These are phyloP conservation scores for Oophaga sylvatica DNA, from an alignment of 2,797 vertebrate genomes.

Conservation along the genomic window DNA sequence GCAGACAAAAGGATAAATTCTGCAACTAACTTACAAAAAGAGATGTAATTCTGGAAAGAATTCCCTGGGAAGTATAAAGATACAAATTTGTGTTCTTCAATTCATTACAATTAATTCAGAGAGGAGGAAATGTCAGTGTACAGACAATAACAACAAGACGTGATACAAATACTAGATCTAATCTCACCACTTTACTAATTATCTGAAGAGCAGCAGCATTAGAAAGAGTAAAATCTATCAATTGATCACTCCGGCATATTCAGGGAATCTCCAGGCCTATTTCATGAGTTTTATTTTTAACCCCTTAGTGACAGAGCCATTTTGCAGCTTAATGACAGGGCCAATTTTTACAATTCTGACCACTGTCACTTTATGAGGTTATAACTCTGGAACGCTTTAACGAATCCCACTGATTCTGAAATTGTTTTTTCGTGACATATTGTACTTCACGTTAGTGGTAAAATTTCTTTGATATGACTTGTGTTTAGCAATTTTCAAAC, in stretches of 20 bases:
- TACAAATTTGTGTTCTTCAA: background rate
- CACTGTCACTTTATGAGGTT: too few relatives aligned
- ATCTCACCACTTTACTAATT: slow-evolving; percentile 18
- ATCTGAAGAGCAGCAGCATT: background rate
- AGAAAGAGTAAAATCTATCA: background rate
- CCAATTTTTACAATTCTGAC: too few relatives aligned
- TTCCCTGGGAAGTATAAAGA: background rate
- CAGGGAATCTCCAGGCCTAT: too few relatives aligned
- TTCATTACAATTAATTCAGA: background rate
- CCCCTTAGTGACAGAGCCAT: too few relatives aligned
- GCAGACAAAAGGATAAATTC: background rate
- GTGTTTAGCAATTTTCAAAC: too few relatives aligned
- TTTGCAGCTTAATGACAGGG: too few relatives aligned
- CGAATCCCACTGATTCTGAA: too few relatives aligned
- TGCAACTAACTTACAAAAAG: background rate
- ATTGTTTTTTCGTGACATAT: too few relatives aligned
- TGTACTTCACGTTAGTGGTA: too few relatives aligned
- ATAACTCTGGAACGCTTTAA: too few relatives aligned
- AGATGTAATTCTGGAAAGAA: background rate
- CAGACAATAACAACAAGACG: slow-evolving; percentile 9
- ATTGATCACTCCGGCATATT: background rate
- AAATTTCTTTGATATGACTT: too few relatives aligned
- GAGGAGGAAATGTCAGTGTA: background rate
- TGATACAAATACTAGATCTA: background rate
- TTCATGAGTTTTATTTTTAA: too few relatives aligned